These are phyloP conservation scores for Tinea semifulvella DNA, from an alignment of 2,888 invertebrate species.

Conservation along the genomic window DNA sequence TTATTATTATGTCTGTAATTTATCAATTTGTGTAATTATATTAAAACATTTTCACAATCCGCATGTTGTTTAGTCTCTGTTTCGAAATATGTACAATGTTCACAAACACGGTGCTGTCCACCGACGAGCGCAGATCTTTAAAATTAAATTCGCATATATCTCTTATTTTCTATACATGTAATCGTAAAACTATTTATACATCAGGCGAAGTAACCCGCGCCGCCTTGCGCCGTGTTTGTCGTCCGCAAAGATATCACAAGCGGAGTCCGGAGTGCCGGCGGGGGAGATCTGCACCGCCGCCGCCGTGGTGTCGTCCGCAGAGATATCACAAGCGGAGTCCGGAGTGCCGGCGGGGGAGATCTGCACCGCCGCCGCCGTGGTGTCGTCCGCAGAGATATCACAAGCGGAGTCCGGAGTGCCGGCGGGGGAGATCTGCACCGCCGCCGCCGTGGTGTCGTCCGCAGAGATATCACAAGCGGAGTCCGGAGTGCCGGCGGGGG, in stretches of 20 bases:
- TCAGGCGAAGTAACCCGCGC: not conserved
- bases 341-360: not conserved
- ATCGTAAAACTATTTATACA: slow-evolving; percentile 10
- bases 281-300: slow-evolving; percentile 19
- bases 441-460: slow-evolving; percentile 1
- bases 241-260: slow-evolving; percentile 1
- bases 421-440: not conserved
- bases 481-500: too few species aligned
- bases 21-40: slow-evolving; percentile 12
- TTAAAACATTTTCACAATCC: slow-evolving; percentile 8
- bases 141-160: slow-evolving; percentile 11
- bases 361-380: not conserved
- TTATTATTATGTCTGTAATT: slow-evolving; percentile 11
- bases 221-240: slow-evolving; percentile 1
- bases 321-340: too few species aligned
- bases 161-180: slow-evolving; percentile 8
- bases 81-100: slow-evolving; percentile 8
- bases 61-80: slow-evolving; percentile 8
- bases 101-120: slow-evolving; percentile 1
- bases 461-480: slow-evolving; percentile 3
- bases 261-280: slow-evolving; percentile 24
- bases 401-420: too few species aligned
- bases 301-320: slow-evolving; percentile 14
- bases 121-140: slow-evolving; percentile 7
- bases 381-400: slow-evolving; percentile 6